phyloP scores from a whole-genome alignment of 2,797 vertebrate genomes.

The Arnoldichthys spilopterus region DNA sequence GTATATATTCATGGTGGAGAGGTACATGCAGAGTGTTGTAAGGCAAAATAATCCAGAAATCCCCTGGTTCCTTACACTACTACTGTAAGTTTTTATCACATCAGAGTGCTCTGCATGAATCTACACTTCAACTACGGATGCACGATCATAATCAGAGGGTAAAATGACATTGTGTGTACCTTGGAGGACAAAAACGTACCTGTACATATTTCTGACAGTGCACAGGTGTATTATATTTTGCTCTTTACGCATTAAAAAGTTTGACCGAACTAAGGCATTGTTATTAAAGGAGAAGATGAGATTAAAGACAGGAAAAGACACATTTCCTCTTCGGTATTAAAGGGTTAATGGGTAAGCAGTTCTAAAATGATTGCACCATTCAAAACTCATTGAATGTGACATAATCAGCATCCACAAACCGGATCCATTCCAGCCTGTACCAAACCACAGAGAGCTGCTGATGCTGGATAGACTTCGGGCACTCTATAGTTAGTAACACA shows the following conservation, averaged over 20 bases:
- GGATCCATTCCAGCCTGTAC: neutral
- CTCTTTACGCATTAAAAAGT: neutral
- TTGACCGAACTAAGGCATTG: neutral
- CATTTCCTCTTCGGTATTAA: neutral
- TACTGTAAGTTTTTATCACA: no score
- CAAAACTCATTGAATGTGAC: neutral
- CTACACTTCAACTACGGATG: no score
- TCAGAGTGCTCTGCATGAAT: no score
- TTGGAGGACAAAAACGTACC: no score
- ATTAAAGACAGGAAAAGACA: neutral
- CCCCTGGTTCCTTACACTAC: no score
- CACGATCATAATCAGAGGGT: no score
- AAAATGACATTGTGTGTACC: no score
- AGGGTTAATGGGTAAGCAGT: neutral
- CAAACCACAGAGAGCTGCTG: slow-evolving; percentile 2
- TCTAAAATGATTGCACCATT: neutral
- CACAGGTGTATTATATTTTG: neutral
- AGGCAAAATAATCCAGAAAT: no score
- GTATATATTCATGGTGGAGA: no score
- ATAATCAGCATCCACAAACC: neutral
- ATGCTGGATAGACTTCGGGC: neutral
- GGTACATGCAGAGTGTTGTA: no score
- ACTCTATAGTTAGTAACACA: slow-evolving; percentile 21
- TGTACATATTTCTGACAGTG: no score
- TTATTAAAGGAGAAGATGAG: neutral